Conservation (phyloP, 2,113 vertebrate species). For the Melanostigma gelatinosum region DNA sequence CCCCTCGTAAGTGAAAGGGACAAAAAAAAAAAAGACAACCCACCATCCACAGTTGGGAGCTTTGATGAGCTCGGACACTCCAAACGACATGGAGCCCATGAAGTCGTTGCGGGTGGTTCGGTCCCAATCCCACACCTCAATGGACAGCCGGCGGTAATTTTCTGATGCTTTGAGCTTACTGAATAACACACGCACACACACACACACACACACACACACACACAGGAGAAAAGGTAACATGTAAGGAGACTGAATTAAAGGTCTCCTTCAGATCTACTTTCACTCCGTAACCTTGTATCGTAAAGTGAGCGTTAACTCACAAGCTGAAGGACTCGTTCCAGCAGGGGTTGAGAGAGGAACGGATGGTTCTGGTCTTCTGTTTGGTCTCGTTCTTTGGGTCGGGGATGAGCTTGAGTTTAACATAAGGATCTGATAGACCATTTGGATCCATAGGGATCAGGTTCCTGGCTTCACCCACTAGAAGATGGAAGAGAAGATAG, state of each 20-base stretch:
- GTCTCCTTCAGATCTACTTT: background rate
- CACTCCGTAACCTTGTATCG: background rate
- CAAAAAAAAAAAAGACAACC: slow-evolving; percentile 21
- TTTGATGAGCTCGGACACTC: slow-evolving; percentile 96
- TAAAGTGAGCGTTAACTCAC: slow-evolving; percentile 81
- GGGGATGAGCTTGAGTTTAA: slow-evolving; percentile 97
- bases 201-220: slow-evolving; percentile 18
- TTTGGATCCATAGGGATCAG: slow-evolving; percentile 99
- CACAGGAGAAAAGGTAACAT: background rate
- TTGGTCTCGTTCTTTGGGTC: slow-evolving; percentile 98
- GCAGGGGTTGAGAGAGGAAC: slow-evolving; percentile 93
- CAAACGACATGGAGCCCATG: slow-evolving; percentile 97
- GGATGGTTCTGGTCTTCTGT: slow-evolving; percentile 97
- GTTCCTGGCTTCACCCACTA: slow-evolving; percentile 95
- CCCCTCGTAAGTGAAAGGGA: background rate
- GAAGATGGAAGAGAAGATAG: background rate
- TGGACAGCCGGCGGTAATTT: slow-evolving; percentile 93
- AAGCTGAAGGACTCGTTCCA: slow-evolving; percentile 96
- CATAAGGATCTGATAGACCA: slow-evolving; percentile 95
- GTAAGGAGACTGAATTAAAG: background rate
- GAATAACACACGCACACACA: background rate
- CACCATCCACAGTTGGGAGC: slow-evolving; percentile 91
- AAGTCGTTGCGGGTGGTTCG: slow-evolving; percentile 96
- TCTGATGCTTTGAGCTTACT: slow-evolving; percentile 94
- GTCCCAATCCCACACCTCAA: slow-evolving; percentile 98